Percentiles rank a stretch among this genome's conserved stretches.
These are phyloP conservation scores for human (Homo sapiens) DNA, from an alignment of 2,113 vertebrate genomes.

Conservation along the genomic window GRCh38 chr11:55662501-55663000, in stretches of 20 bases:
- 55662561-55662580: not conserved
- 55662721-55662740: too few species aligned
- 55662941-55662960: not conserved
- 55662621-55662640: not conserved
- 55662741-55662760: not conserved
- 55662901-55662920: not conserved
- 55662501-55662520: not conserved
- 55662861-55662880: not conserved
- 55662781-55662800: not conserved
- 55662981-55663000: not conserved
- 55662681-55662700: too few species aligned
- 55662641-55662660: too few species aligned
- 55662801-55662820: not conserved
- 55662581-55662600: not conserved
- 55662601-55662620: not conserved
- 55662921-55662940: not conserved
- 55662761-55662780: not conserved
- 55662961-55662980: not conserved
- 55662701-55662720: not conserved
- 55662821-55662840: not conserved
- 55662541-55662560: not conserved
- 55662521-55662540: not conserved
- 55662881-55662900: rapidly evolving
- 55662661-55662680: too few species aligned
- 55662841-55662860: not conserved